Percentiles rank a stretch among this genome's conserved stretches.
phyloP scores from a whole-genome alignment of 2,888 invertebrate genomes.

The Dinocampus coccinellae region DNA sequence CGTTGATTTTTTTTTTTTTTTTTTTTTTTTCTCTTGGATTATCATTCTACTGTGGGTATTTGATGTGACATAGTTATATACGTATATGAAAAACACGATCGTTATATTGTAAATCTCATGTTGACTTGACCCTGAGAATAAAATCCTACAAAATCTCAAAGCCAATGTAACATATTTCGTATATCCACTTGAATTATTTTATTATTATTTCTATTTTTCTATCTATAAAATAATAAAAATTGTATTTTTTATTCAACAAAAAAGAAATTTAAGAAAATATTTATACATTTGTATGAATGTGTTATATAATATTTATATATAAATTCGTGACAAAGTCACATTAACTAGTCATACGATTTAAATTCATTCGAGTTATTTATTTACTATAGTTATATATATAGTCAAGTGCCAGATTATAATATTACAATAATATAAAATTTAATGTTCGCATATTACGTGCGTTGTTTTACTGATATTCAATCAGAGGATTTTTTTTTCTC shows the following conservation, averaged over 20 bases:
- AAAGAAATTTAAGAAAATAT: not conserved
- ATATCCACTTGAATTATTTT: too few species aligned
- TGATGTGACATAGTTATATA: too few species aligned
- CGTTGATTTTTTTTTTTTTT: slow-evolving; percentile 16
- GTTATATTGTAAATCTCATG: too few species aligned
- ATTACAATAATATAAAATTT: not conserved
- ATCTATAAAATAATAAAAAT: too few species aligned
- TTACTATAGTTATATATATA: not conserved
- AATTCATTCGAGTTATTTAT: not conserved
- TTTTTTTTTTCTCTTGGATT: too few species aligned
- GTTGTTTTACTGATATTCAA: not conserved
- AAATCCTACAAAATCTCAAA: too few species aligned
- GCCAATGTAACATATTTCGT: too few species aligned
- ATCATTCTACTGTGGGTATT: too few species aligned
- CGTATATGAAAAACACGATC: too few species aligned
- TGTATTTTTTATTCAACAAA: not conserved
- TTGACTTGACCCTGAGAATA: too few species aligned
- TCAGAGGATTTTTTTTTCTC: not conserved
- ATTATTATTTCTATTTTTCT: too few species aligned
- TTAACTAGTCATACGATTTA: not conserved
- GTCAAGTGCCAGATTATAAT: too few species aligned
- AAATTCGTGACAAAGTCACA: slow-evolving; percentile 3
- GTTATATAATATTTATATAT: not conserved
- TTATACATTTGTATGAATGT: not conserved
- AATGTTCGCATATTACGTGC: not conserved